Evolutionary conservation across 2,113 vertebrate genomes (phyloP), one percentile per base, ranked within the genome.

Genomic region (Ctenodactylus gundi): DNA sequence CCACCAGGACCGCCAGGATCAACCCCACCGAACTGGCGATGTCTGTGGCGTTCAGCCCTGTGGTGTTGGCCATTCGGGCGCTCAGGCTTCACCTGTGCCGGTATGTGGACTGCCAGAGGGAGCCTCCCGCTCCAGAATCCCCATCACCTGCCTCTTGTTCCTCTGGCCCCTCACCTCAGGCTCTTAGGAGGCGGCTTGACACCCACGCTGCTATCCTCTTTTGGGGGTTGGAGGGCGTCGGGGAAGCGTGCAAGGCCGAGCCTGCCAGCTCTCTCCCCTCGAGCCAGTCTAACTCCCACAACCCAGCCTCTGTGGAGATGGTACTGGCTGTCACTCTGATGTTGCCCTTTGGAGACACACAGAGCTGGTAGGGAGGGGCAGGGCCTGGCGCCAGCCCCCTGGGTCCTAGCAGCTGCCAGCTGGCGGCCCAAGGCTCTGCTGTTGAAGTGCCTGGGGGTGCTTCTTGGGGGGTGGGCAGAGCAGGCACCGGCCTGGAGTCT

Each of bases 1-100:
- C 99, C 98, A 99, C 98, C 96, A 98, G 98, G 90, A 99, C 98
- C 65, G 99, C 98, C 70, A 99, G 98, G 49, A 98, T 84, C 88
- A 99, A 97, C 90, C 99, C 98, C 82, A 98, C 98, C 7, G 97
- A 97, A 83, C 97, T 97, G 3, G 96, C 64, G 15, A 95, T 64
- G 44, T 96, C 93, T 0, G 98, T 98, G 94, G 96, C 96, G 92
- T 98, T 98, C 29, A 94, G 94, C 89, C 81, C 94, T 0, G 0
- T 96, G 88, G 0, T 10, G 83, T 95, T 98, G 3, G 92, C 97
- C 98, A 98, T 98, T 64, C 7, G 53, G 51, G 25, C 1, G 6
- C 1, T 7, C 94, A 86, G 91, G 57, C 93, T 83, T 86, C 91
- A 64, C 1, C 88, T 85, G 85, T 31, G 88, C 67, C 72, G 75